A percentile compares a stretch with the other conserved stretches of the same genome.
phyloP scores from a whole-genome alignment of 2,888 invertebrate species.

The Pterostichus niger region DNA sequence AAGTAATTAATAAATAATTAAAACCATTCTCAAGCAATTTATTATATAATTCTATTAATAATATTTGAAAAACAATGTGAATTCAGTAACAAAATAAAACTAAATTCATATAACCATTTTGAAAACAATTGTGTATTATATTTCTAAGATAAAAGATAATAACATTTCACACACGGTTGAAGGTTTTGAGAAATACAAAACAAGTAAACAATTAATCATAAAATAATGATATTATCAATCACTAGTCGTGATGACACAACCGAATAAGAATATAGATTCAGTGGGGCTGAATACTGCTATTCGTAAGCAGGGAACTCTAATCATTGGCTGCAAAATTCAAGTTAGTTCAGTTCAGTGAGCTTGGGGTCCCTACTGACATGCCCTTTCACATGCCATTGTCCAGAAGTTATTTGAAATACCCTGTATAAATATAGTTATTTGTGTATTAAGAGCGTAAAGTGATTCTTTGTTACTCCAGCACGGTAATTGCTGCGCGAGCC shows the following conservation, averaged over 20 bases:
- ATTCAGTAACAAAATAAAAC: background rate
- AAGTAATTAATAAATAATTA: background rate
- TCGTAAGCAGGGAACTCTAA: conserved; percentile 6
- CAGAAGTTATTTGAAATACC: no score
- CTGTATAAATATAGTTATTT: no score
- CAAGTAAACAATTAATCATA: conserved; percentile 72
- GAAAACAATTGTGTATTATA: no score
- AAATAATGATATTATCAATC: conserved; percentile 71
- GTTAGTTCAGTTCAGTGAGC: conserved; percentile 41
- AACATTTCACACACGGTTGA: background rate
- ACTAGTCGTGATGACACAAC: conserved; percentile 17
- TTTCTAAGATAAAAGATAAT: no score
- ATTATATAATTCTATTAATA: background rate
- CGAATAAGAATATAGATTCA: conserved; percentile 21
- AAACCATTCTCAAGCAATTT: background rate
- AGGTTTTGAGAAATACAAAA: no score
- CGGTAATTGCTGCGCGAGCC: no score
- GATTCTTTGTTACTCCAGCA: no score
- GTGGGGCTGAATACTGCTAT: background rate
- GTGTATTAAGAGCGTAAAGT: no score
- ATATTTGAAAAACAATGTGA: background rate
- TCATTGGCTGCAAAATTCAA: conserved; percentile 43
- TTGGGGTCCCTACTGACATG: conserved; percentile 32
- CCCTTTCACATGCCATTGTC: conserved; percentile 55
- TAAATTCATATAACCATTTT: background rate